Base-by-base conservation (phyloP, 1,140 invertebrate species). In the Trachymyrmex cornetzi region DNA sequence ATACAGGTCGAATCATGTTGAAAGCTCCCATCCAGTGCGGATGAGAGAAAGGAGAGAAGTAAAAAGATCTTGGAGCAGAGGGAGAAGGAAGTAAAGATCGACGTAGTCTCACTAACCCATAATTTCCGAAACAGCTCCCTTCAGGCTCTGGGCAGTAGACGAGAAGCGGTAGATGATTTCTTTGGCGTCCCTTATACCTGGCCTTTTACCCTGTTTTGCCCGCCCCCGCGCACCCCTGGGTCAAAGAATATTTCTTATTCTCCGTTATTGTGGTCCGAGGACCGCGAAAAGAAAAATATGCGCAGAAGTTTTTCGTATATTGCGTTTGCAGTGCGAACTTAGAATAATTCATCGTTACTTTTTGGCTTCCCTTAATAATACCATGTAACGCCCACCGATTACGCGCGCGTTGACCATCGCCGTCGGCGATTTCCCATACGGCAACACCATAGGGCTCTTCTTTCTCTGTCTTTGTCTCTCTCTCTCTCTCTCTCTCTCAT, bases 341-440 rank as follows among this genome's bases (percentile, higher is more conserved):
- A 90, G 77, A 92, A 90, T 91, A 90, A 93, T 93, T 93, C 91
- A 92, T 93, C 92, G 88, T 93, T 92, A 94, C 74, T 94, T 93
- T 94, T 94, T 91, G 92, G 91, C 88, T 93, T 92, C 92, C 89
- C 93, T 91, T 93, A 94, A 93, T 92, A 88, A 81, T 90, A 88
- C 27, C 71, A 50, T 48, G 86, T 75, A 72, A 89, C 93, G 92
- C 92, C 93, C 92, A 92, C 89, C 93, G 92, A 94, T 94, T 94
- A 94, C 71, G 75, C 88, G 89, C 90, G 88, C 90, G 92, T 91
- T 93, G 92, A 92, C 90, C 88, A 85, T 88, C 74, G 82, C 93
- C 72, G 50, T 38, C 64, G 90, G 93, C 93, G 75, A 91, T 94
- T 94, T 94, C 93, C 93, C 93, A 94, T 94, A 92, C 89, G 89